Evolutionary conservation across 2,888 invertebrate species (phyloP).

Genomic region (Pterostichus niger): DNA sequence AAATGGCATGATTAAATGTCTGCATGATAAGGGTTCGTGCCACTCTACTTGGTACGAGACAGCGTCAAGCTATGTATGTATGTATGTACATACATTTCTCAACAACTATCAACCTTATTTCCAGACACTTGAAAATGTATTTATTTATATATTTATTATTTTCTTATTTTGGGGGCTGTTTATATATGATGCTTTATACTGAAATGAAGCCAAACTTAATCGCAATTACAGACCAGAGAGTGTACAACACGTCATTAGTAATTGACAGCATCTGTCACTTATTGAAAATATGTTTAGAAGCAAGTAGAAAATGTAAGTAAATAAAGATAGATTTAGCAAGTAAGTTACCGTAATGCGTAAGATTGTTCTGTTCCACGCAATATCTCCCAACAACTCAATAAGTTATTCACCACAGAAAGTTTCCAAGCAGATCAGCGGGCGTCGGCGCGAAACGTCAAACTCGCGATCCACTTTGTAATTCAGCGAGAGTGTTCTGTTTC

Average conservation of each 20-base stretch:
- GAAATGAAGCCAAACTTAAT: no score
- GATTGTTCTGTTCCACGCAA: conserved; percentile 11
- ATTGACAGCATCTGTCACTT: not conserved
- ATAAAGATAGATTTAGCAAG: not conserved
- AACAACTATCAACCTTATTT: no score
- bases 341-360: conserved; percentile 12
- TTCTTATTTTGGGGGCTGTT: no score
- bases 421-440: conserved; percentile 21
- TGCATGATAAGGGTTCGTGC: no score
- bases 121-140: no score
- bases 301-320: not conserved
- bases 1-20: no score
- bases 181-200: not conserved
- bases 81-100: no score
- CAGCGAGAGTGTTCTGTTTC: conserved; percentile 43
- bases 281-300: not conserved
- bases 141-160: not conserved
- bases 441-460: conserved; percentile 38
- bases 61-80: no score
- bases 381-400: conserved; percentile 26
- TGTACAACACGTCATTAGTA: not conserved
- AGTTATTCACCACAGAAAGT: conserved; percentile 40
- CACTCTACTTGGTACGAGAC: no score
- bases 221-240: no score
- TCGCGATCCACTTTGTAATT: conserved; percentile 47